Evolutionary conservation across 1,140 invertebrate species (phyloP).

Genomic region (Drosophila auraria): DNA sequence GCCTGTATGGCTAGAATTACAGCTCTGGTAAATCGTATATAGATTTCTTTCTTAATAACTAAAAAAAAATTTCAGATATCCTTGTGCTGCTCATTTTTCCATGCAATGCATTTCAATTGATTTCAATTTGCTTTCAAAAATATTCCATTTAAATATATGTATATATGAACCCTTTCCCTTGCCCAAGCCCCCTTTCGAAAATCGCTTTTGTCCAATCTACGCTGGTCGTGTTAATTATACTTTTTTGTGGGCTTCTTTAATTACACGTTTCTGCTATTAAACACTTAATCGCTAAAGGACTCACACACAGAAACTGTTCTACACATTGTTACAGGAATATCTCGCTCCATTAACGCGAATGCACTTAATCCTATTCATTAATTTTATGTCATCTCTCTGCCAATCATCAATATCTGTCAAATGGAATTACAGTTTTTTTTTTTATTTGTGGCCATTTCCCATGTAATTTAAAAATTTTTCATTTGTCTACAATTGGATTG

Average conservation of each 20-base stretch:
- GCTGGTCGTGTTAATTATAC: conserved; percentile 18
- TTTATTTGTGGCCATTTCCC: neutral
- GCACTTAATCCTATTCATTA: conserved; percentile 21
- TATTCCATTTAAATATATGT: conserved; percentile 1
- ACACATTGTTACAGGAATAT: conserved; percentile 24
- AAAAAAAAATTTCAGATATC: conserved; percentile 5
- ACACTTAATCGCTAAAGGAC: conserved; percentile 27
- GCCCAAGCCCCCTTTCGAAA: neutral
- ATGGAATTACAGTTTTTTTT: conserved; percentile 1
- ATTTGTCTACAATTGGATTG: conserved; percentile 32
- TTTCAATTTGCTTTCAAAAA: conserved; percentile 10
- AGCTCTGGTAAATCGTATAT: neutral
- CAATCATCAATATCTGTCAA: conserved; percentile 20
- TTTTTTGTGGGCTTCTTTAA: conserved; percentile 9
- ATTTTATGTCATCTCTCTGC: conserved; percentile 8
- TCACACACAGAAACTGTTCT: conserved; percentile 8
- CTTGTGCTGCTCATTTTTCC: neutral
- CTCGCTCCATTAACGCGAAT: conserved; percentile 4
- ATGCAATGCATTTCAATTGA: neutral
- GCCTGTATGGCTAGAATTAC: neutral
- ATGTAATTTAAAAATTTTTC: conserved; percentile 9
- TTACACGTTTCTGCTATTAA: conserved; percentile 26
- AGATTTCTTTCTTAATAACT: neutral
- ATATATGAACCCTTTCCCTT: neutral
- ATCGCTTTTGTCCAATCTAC: neutral